A percentile compares a stretch with the other conserved stretches of the same genome.
Conservation (phyloP, 1,140 invertebrate genomes). For the Brachionus asplanchnoidis region DNA sequence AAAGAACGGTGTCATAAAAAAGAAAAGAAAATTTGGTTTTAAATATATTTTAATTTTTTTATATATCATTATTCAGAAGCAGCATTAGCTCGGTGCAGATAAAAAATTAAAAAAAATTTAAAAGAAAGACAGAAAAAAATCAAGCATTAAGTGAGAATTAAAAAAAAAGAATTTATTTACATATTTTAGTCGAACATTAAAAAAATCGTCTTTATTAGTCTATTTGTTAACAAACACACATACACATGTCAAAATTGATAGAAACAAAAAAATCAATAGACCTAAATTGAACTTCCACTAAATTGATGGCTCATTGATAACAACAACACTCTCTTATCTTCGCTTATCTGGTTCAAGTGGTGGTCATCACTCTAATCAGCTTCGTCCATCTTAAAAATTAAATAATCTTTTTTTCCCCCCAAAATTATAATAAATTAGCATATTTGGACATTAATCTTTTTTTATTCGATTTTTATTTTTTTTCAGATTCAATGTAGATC, state of each 20-base stretch:
- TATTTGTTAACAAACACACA: background rate
- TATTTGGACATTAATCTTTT: background rate
- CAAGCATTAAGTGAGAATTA: too few species aligned
- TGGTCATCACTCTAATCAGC: background rate
- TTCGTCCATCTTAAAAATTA: background rate
- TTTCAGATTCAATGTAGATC: constrained; percentile 19
- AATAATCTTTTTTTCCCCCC: background rate
- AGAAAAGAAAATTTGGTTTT: too few species aligned
- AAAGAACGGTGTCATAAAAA: too few species aligned
- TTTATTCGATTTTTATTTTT: background rate
- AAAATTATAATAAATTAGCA: background rate
- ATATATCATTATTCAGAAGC: too few species aligned
- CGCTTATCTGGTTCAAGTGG: background rate
- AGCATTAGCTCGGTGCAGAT: too few species aligned
- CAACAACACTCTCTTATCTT: background rate
- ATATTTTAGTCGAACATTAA: too few species aligned
- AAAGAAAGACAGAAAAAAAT: too few species aligned
- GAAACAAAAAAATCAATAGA: background rate
- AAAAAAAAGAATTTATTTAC: too few species aligned
- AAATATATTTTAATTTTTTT: too few species aligned
- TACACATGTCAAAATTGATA: background rate
- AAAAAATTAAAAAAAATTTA: too few species aligned
- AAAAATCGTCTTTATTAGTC: too few species aligned
- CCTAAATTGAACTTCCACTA: background rate
- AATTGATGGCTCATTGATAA: background rate